These are phyloP conservation scores for Sphecodes monilicornis DNA, from an alignment of 2,888 invertebrate species.

Conservation along the genomic window DNA sequence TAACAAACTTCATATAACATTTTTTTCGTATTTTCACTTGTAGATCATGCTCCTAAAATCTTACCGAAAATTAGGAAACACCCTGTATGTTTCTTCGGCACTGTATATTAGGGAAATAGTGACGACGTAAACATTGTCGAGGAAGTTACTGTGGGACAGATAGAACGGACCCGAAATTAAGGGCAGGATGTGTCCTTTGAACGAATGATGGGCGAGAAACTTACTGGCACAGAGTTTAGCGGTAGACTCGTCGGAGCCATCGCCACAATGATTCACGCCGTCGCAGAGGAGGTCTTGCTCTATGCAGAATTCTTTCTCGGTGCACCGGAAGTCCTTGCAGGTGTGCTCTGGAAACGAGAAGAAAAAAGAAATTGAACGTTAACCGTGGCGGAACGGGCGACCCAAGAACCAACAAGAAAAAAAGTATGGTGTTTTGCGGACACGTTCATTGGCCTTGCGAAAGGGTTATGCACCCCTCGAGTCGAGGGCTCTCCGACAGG, in stretches of 20 bases:
- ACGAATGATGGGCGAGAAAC: conserved; percentile 78
- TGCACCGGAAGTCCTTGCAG: conserved; percentile 95
- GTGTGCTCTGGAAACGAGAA: conserved; percentile 89
- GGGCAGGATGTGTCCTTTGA: neutral
- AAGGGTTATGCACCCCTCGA: conserved; percentile 54
- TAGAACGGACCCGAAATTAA: no score
- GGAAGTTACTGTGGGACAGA: no score
- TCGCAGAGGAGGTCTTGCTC: conserved; percentile 96
- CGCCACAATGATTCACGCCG: conserved; percentile 96
- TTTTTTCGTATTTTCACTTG: no score
- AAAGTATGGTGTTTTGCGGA: neutral
- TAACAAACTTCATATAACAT: no score
- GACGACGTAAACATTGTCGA: no score
- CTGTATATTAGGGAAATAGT: no score
- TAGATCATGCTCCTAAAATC: no score
- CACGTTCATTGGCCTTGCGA: conserved; percentile 27
- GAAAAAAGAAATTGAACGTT: conserved; percentile 60
- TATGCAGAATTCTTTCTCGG: conserved; percentile 95
- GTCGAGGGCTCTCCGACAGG: conserved; percentile 55
- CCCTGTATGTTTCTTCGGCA: no score
- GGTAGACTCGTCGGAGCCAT: conserved; percentile 96
- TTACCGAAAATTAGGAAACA: no score
- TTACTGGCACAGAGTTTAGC: conserved; percentile 94
- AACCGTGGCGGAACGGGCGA: neutral
- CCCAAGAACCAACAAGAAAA: neutral